phyloP scores from a whole-genome alignment of 2,797 vertebrate species.

The Hippoglossus hippoglossus region DNA sequence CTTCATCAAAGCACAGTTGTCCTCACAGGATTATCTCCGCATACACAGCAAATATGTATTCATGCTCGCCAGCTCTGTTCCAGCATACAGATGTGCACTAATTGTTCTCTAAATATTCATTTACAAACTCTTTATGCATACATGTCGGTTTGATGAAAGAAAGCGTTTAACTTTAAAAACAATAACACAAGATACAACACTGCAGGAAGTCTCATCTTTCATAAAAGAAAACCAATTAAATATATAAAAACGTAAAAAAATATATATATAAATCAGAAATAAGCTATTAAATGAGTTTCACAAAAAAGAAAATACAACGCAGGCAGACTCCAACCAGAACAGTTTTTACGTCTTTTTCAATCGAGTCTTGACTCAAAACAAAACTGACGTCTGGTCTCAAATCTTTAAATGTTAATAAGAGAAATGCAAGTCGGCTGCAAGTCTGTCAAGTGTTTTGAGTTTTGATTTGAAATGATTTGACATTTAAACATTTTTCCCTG shows the following conservation, averaged over 20 bases:
- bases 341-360: background rate
- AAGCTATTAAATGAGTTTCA: no score
- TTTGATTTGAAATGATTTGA: background rate
- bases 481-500: background rate
- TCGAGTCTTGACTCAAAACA: background rate
- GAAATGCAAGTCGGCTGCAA: background rate
- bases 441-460: background rate
- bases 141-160: background rate
- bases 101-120: conserved; percentile 12
- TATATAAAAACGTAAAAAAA: no score
- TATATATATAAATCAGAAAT: no score
- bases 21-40: conserved; percentile 31
- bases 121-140: conserved; percentile 1
- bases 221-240: background rate
- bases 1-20: conserved; percentile 41
- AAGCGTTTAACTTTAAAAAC: no score
- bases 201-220: background rate
- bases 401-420: conserved; percentile 2
- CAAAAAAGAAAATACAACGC: background rate
- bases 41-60: conserved; percentile 37
- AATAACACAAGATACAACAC: background rate
- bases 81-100: conserved; percentile 40
- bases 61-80: conserved; percentile 10
- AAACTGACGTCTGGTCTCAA: background rate
- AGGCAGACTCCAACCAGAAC: background rate